phyloP scores from a whole-genome alignment of 2,888 invertebrate genomes.

The Caradrina clavipalpis region DNA sequence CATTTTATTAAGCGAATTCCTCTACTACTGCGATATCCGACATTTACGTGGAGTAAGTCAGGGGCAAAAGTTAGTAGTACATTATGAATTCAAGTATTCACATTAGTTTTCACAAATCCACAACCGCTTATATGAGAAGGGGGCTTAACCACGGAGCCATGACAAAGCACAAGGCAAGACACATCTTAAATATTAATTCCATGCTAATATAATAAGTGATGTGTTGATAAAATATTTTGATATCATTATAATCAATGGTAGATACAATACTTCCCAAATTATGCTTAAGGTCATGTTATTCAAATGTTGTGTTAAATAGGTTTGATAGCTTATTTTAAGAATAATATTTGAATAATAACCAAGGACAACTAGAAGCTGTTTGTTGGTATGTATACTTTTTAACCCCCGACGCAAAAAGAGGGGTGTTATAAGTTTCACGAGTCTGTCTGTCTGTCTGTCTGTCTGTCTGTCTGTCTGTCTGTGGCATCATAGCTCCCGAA shows the following conservation, averaged over 20 bases:
- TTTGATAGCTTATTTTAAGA: background rate
- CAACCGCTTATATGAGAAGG: background rate
- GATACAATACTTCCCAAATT: background rate
- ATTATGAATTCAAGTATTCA: too few species aligned
- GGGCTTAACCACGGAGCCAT: too few species aligned
- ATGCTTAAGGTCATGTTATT: conserved; percentile 18
- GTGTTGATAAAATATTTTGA: background rate
- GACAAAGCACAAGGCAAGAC: background rate
- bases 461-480: too few species aligned
- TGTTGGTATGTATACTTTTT: background rate
- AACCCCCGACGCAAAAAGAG: too few species aligned
- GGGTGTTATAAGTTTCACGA: too few species aligned
- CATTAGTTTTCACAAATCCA: too few species aligned
- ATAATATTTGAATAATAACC: conserved; percentile 1
- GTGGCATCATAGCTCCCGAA: too few species aligned
- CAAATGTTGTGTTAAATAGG: conserved; percentile 2
- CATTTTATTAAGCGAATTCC: too few species aligned
- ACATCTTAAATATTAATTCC: background rate
- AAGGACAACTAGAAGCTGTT: background rate
- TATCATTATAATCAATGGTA: background rate
- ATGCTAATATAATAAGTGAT: background rate
- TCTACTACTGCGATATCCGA: too few species aligned
- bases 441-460: too few species aligned
- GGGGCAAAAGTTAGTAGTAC: too few species aligned
- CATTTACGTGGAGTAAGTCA: too few species aligned